Conservation (phyloP, 1,140 invertebrate genomes). For the Euschistus heros region DNA sequence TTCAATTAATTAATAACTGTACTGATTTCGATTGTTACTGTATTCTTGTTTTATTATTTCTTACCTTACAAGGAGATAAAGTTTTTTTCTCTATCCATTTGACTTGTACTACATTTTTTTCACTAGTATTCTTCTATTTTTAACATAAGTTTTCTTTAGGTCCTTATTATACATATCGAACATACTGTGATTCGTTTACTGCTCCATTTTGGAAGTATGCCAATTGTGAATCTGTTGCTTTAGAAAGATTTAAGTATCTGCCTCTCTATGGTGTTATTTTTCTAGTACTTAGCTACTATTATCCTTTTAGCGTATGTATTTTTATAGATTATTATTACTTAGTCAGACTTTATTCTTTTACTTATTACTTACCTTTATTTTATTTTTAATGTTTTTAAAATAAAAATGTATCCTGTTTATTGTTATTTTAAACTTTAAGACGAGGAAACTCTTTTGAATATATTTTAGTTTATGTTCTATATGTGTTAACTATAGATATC, state of each 20-base stretch:
- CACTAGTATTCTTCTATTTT: neutral
- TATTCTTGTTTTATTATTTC: too few species aligned
- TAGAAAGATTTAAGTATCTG: constrained; percentile 54
- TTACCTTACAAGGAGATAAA: too few species aligned
- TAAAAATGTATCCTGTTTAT: too few species aligned
- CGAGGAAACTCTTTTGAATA: too few species aligned
- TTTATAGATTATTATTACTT: neutral
- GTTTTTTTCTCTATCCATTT: too few species aligned
- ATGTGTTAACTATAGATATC: too few species aligned
- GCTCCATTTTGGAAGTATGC: constrained; percentile 53
- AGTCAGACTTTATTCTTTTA: neutral
- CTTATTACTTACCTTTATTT: neutral
- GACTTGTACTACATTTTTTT: neutral
- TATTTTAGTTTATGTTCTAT: too few species aligned
- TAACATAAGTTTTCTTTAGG: constrained; percentile 44
- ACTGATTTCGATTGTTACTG: too few species aligned
- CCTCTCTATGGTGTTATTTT: constrained; percentile 57
- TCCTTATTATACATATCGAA: constrained; percentile 78
- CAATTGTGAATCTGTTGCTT: constrained; percentile 47
- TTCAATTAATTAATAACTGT: too few species aligned
- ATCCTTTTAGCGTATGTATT: constrained; percentile 56
- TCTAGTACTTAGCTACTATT: constrained; percentile 53
- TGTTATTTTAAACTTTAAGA: too few species aligned
- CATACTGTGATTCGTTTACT: constrained; percentile 69
- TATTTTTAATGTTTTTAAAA: too few species aligned